Evolutionary conservation across 2,888 invertebrate species (phyloP).

Genomic region (Melipona beecheii): DNA sequence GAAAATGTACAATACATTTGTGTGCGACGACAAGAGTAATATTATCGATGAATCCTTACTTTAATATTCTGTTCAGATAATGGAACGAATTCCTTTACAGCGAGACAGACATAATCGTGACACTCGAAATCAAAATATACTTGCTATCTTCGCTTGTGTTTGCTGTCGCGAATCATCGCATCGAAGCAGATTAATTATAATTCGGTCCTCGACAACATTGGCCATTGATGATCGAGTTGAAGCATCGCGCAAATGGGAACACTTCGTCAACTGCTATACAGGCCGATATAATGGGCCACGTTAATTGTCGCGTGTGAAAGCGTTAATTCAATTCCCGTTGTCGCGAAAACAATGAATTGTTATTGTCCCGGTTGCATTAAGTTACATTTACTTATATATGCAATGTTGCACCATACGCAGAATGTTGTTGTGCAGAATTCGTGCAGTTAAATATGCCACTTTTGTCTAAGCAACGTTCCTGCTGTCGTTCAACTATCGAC

Average conservation of each 20-base stretch:
- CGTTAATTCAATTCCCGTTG: conserved; percentile 58
- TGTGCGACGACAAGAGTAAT: background rate
- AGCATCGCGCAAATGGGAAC: conserved; percentile 42
- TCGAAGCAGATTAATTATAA: conserved; percentile 57
- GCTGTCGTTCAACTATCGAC: background rate
- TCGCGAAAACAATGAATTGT: conserved; percentile 51
- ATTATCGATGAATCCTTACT: background rate
- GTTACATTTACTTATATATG: conserved; percentile 32
- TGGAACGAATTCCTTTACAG: background rate
- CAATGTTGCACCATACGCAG: conserved; percentile 13
- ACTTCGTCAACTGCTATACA: conserved; percentile 9
- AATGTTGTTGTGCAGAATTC: conserved; percentile 6
- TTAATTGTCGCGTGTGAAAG: conserved; percentile 55
- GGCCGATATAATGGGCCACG: conserved; percentile 16
- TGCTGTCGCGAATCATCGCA: conserved; percentile 40
- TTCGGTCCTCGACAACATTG: conserved; percentile 44
- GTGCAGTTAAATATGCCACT: conserved; percentile 4
- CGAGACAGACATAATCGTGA: background rate
- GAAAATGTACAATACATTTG: background rate
- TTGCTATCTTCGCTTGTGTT: background rate
- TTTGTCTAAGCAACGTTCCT: background rate
- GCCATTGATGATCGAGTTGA: conserved; percentile 49
- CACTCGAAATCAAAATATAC: background rate
- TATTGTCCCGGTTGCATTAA: conserved; percentile 31
- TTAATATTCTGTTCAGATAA: background rate